Evolutionary conservation across 1,140 invertebrate species (phyloP).

Genomic region (Limonius californicus): DNA sequence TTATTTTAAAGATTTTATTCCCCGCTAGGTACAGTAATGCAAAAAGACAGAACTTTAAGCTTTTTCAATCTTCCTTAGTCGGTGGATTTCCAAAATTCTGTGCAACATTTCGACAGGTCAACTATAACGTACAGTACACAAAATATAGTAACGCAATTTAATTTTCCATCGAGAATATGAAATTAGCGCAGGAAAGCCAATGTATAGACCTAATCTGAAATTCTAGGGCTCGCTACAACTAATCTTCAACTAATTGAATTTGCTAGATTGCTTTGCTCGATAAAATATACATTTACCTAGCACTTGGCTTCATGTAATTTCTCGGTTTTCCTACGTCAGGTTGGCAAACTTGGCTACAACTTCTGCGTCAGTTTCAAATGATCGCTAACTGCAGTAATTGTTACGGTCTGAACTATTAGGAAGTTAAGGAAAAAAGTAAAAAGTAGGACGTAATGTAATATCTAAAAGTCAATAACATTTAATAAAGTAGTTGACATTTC

Average conservation of each 20-base stretch:
- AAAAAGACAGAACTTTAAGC: no score
- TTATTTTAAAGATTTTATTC: constrained; percentile 30
- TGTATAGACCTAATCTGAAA: constrained; percentile 40
- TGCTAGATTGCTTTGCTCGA: constrained; percentile 46
- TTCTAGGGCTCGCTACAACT: constrained; percentile 43
- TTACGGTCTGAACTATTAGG: no score
- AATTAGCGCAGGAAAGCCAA: constrained; percentile 20
- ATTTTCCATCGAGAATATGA: constrained; percentile 15
- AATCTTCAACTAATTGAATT: constrained; percentile 48
- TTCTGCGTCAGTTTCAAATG: constrained; percentile 17
- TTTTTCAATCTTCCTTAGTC: no score
- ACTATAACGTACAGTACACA: no score
- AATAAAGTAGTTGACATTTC: no score
- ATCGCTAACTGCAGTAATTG: not conserved
- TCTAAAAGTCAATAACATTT: no score
- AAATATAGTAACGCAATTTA: constrained; percentile 11
- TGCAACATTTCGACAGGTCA: constrained; percentile 2
- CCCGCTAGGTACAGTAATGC: no score
- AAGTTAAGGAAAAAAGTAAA: no score
- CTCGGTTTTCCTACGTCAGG: constrained; percentile 9
- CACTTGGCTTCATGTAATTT: constrained; percentile 30
- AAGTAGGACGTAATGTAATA: no score
- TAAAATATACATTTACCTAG: constrained; percentile 47
- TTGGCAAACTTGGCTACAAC: constrained; percentile 16
- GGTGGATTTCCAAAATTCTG: no score